Conservation (phyloP, 2,888 invertebrate genomes). For the Pyrochroa serraticornis region DNA sequence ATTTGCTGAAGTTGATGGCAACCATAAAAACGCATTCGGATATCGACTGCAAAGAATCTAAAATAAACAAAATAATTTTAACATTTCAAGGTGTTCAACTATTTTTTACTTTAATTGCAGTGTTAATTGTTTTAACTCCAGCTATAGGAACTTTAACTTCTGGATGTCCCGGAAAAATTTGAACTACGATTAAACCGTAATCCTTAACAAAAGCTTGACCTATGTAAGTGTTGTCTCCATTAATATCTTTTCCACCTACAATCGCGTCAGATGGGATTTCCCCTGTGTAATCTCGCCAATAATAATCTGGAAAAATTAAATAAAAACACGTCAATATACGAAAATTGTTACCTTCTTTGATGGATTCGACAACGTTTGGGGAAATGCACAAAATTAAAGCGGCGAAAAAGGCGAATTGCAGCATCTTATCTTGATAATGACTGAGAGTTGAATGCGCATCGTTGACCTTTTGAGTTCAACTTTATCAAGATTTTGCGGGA, state of each 20-base stretch:
- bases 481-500: no score
- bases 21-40: conserved; percentile 1
- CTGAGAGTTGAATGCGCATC: no score
- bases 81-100: neutral
- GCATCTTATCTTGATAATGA: neutral
- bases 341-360: no score
- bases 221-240: conserved; percentile 1
- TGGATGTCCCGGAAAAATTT: conserved; percentile 2
- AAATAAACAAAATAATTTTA: neutral
- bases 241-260: neutral
- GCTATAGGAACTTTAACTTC: conserved; percentile 1
- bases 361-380: no score
- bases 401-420: neutral
- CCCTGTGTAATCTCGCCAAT: conserved; percentile 10
- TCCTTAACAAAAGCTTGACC: conserved; percentile 5
- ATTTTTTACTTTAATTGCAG: conserved; percentile 2
- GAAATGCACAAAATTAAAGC: no score
- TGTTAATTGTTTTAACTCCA: neutral
- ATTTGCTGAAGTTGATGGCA: neutral
- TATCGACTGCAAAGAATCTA: conserved; percentile 7
- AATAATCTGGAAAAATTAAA: conserved; percentile 1
- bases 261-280: neutral
- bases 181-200: neutral
- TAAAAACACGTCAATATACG: no score
- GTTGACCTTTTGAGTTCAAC: no score